These are phyloP conservation scores for Clarias macrocephalus DNA, from an alignment of 2,113 vertebrate species.

Conservation along the genomic window DNA sequence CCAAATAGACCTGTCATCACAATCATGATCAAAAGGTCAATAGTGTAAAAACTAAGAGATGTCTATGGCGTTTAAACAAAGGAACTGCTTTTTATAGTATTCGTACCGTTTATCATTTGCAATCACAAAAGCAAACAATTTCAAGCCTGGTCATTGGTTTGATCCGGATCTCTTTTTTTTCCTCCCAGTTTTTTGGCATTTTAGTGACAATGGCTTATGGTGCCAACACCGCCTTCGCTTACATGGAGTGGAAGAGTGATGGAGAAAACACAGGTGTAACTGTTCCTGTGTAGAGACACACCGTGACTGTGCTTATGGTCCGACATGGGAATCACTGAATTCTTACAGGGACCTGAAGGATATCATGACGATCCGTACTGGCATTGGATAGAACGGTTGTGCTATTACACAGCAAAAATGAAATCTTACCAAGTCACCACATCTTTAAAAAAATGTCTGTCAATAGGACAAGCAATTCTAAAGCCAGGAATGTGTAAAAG, in stretches of 20 bases:
- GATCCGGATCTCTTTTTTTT: not conserved
- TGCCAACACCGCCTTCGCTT: conserved; percentile 81
- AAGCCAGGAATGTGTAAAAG: not conserved
- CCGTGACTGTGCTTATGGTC: not conserved
- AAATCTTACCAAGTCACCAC: not conserved
- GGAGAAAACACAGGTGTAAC: conserved; percentile 80
- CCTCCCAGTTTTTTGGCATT: conserved; percentile 83
- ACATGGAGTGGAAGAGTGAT: conserved; percentile 78
- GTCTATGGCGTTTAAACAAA: not conserved
- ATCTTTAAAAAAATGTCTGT: not conserved
- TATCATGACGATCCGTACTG: not conserved
- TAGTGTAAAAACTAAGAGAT: conserved; percentile 14
- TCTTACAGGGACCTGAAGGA: not conserved
- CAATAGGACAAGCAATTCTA: not conserved
- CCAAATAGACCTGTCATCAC: not conserved
- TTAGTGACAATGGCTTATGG: conserved; percentile 77
- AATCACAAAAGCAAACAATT: not conserved
- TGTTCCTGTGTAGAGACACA: conserved; percentile 69
- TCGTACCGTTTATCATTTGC: not conserved
- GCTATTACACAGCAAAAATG: not conserved
- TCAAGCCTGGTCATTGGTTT: not conserved
- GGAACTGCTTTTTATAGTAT: not conserved
- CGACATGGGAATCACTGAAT: not conserved
- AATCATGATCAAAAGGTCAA: not conserved
- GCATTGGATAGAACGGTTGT: not conserved